Conservation (phyloP, 1,140 invertebrate genomes). For the Heliothis virescens region DNA sequence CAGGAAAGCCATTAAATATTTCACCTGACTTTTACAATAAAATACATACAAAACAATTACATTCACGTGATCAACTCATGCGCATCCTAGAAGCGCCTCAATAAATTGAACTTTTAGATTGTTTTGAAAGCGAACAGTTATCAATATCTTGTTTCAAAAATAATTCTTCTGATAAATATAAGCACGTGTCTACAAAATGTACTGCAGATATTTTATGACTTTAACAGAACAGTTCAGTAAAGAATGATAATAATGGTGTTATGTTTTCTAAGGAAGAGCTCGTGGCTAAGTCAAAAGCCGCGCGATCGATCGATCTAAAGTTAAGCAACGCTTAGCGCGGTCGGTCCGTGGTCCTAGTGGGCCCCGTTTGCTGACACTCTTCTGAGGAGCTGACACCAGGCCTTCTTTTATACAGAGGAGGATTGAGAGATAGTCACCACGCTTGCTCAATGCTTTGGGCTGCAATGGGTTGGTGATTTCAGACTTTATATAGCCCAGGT, state of each 20-base stretch:
- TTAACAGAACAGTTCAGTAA: not conserved
- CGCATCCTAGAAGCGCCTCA: slow-evolving; percentile 11
- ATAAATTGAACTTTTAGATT: slow-evolving; percentile 37
- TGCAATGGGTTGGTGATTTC: too few species aligned
- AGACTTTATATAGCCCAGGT: too few species aligned
- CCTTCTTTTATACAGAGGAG: too few species aligned
- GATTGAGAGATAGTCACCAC: too few species aligned
- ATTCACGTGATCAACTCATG: slow-evolving; percentile 5
- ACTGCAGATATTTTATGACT: slow-evolving; percentile 5
- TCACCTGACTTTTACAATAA: not conserved
- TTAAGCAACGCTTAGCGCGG: too few species aligned
- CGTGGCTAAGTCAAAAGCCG: too few species aligned
- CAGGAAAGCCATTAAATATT: not conserved
- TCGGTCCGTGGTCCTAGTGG: too few species aligned
- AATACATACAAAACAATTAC: not conserved
- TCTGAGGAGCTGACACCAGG: too few species aligned
- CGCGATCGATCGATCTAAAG: too few species aligned
- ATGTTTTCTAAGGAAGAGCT: not conserved
- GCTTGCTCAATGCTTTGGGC: too few species aligned
- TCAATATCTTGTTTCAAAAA: not conserved
- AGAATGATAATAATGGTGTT: not conserved
- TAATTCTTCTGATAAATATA: not conserved
- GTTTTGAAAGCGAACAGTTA: slow-evolving; percentile 25
- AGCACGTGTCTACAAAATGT: slow-evolving; percentile 17
- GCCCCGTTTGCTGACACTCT: too few species aligned